A percentile compares a stretch with the other conserved stretches of the same genome.
Conservation (phyloP, 2,113 vertebrate species). For the Glareola pratincola region DNA sequence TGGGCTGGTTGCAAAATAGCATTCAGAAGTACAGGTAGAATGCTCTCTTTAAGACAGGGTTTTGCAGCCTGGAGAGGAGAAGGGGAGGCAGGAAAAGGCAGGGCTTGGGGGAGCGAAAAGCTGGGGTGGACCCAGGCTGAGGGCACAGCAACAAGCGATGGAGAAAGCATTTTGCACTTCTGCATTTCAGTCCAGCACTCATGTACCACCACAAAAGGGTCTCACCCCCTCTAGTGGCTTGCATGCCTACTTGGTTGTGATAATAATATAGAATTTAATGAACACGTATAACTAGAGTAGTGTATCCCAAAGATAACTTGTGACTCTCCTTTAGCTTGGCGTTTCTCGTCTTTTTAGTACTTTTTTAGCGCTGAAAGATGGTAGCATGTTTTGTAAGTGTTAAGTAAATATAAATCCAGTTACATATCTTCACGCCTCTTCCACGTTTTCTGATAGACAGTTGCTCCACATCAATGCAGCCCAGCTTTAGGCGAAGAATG, state of each 20-base stretch:
- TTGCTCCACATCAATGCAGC: accelerated
- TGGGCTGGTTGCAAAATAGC: not conserved
- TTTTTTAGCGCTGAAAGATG: not conserved
- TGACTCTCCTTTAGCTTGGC: not conserved
- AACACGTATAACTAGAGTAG: accelerated
- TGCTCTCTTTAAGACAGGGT: not conserved
- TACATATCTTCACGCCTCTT: not conserved
- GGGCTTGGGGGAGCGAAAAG: not conserved
- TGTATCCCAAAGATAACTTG: not conserved
- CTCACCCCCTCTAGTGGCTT: not conserved
- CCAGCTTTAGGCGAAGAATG: accelerated
- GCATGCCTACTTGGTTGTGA: not conserved
- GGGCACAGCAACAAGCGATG: not conserved
- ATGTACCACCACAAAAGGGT: not conserved
- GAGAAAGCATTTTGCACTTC: not conserved
- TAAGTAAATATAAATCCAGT: not conserved
- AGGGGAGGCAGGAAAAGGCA: not conserved
- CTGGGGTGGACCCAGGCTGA: not conserved
- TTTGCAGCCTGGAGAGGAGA: not conserved
- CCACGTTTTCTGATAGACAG: accelerated
- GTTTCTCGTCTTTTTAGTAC: not conserved
- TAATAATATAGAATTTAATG: not conserved
- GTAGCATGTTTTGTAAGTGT: not conserved
- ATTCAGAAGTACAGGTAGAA: not conserved
- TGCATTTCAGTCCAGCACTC: no score